phyloP scores from a whole-genome alignment of 2,797 vertebrate species.

The Sardinella longiceps region DNA sequence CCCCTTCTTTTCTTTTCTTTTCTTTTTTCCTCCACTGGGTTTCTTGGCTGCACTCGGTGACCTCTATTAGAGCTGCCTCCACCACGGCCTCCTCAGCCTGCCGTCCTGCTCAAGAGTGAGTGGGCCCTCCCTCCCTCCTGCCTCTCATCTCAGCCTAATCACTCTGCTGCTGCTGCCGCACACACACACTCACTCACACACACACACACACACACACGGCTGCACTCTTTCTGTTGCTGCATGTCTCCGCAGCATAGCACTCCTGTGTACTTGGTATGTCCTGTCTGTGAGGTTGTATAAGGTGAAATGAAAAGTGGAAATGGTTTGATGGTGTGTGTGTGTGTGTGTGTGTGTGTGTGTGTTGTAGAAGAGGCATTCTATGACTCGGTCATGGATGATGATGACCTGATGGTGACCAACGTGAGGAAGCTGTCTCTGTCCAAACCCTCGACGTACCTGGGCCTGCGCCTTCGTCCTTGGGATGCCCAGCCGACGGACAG shows the following conservation, averaged over 20 bases:
- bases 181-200: too few relatives aligned
- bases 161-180: too few relatives aligned
- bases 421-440: constrained; percentile 83
- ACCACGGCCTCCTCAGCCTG: constrained; percentile 93
- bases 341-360: neutral
- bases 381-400: constrained; percentile 88
- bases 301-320: neutral
- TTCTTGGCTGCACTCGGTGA: constrained; percentile 47
- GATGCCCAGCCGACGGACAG: constrained; percentile 53
- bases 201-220: too few relatives aligned
- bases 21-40: constrained; percentile 33
- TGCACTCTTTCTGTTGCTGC: neutral
- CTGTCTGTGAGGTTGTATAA: neutral
- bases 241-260: neutral
- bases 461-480: constrained; percentile 83
- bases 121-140: constrained; percentile 49
- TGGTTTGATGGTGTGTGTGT: neutral
- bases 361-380: constrained; percentile 84
- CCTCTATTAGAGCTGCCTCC: constrained; percentile 86
- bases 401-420: constrained; percentile 74
- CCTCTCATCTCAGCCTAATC: neutral
- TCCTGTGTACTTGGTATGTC: neutral
- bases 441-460: constrained; percentile 74
- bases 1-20: constrained; percentile 37
- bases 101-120: constrained; percentile 91